Evolutionary conservation across 2,113 vertebrate species (phyloP).

Genomic region (crab-eating macaque (Macaca fascicularis)): T2T-MFA8v1.1 NC_088378.1:115852001-115852500

Average conservation of each 20-base stretch:
- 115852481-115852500: background rate
- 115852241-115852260: constrained; percentile 54
- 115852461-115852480: constrained; percentile 45
- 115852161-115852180: background rate
- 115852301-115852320: background rate
- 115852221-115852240: constrained; percentile 38
- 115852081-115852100: background rate
- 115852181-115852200: constrained; percentile 29
- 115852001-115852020: background rate
- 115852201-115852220: constrained; percentile 34
- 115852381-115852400: constrained; percentile 36
- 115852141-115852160: constrained; percentile 13
- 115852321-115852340: constrained; percentile 23
- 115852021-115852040: background rate
- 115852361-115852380: background rate
- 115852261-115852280: constrained; percentile 47
- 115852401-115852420: constrained; percentile 15
- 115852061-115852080: background rate
- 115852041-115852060: background rate
- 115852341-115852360: constrained; percentile 24
- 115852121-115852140: background rate
- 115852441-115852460: background rate
- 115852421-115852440: constrained; percentile 53
- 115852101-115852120: background rate
- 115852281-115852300: constrained; percentile 36